Evolutionary conservation across 2,888 invertebrate genomes (phyloP), one percentile per base, ranked within the genome.

Genomic region (Esperia sulphurella): DNA sequence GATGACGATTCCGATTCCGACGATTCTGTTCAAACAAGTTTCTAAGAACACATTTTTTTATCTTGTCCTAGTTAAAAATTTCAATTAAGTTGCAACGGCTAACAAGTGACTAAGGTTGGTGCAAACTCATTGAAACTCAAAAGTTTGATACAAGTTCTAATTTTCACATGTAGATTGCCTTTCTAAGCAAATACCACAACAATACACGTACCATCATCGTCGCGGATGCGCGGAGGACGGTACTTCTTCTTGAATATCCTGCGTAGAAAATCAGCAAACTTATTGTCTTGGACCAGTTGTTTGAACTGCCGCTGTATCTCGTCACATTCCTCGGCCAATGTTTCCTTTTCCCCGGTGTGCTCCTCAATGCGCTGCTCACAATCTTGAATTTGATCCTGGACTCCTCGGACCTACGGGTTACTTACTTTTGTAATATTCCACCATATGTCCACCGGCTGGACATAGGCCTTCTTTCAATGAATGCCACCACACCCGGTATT

Each of bases 191-290:
- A 30, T 30, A 33, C 8, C 10, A 33, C 8, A 33, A 8, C 33
- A 33, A 9, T 10, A 38, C n/a, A 33, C 4, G 28, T 65, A 88
- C 87, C 88, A 54, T 88, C 88, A 5, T 90, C 91, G 43, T 82
- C 89, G 43, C 68, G 81, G 0, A 84, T 82, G 65, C 94, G 94
- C 0, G 93, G 92, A 6, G 93, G 92, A 53, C 94, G 94, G 65
- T 94, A 95, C 66, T 95, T 96, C 71, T 96, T 97, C 68, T 94
- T 95, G 67, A 94, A 97, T 48, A 97, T 96, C 64, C 94, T 92
- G 14, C 92, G 91, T 39, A 97, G 77, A 68, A 96, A 97, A 61
- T 94, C 93, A 6, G 91, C 92, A 72, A 95, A 97, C 71, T 95
- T 95, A 67, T 94, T 94, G 46, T 95, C 94, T 39, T 89, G 91